These are phyloP conservation scores for Eidolon dupreanum DNA, from an alignment of 2,797 vertebrate species.

Conservation along the genomic window DNA sequence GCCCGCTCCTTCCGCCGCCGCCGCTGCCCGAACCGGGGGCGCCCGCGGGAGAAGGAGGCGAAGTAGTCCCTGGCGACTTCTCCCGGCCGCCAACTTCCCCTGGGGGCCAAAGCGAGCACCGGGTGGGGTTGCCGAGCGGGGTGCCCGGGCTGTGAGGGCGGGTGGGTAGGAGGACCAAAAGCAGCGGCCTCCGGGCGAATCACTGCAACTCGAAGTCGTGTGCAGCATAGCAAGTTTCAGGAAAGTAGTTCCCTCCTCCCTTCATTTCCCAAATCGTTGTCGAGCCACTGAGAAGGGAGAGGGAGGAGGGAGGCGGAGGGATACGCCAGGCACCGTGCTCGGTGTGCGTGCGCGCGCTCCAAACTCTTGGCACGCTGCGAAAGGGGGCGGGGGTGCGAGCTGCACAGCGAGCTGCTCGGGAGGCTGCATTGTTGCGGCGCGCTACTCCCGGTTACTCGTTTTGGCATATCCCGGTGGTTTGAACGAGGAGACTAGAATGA, in stretches of 20 bases:
- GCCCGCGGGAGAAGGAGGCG: conserved; percentile 67
- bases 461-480: neutral
- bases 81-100: neutral
- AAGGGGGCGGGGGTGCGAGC: conserved; percentile 66
- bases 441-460: neutral
- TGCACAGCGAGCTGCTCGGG: conserved; percentile 18
- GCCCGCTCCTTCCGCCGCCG: conserved; percentile 84
- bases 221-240: conserved; percentile 78
- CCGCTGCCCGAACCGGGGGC: conserved; percentile 68
- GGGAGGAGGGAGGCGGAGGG: conserved; percentile 76
- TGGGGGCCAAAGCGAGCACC: neutral
- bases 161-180: neutral
- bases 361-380: conserved; percentile 77
- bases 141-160: neutral
- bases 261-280: conserved; percentile 71
- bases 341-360: conserved; percentile 78
- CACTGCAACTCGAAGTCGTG: conserved; percentile 68
- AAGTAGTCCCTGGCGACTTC: conserved; percentile 80
- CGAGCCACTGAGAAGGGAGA: neutral
- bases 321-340: conserved; percentile 46
- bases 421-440: conserved; percentile 70
- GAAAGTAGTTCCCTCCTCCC: conserved; percentile 84
- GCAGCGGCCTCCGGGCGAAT: conserved; percentile 51
- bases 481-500: neutral
- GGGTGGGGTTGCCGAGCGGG: neutral